Base-by-base conservation (phyloP, 2,888 invertebrate species). In the Tiliacea citrago region DNA sequence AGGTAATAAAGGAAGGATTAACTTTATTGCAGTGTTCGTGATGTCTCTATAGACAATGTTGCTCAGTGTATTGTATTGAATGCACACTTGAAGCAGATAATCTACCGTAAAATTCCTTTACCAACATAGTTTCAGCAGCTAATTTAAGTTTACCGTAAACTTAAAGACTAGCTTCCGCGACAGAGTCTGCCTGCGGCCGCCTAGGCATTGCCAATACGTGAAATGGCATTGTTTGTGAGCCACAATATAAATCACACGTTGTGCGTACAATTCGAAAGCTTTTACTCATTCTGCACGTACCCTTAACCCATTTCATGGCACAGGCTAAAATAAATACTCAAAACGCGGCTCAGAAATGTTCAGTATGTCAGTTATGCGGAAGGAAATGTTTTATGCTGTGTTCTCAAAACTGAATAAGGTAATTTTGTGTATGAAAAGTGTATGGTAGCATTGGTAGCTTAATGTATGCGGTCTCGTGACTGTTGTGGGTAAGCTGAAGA, bases 111-210 rank as follows among this genome's bases (percentile, higher is more conserved):
- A 89, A 89, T 85, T 81, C 82, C 85, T 88, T 85, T 77, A 87
- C 87, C 83, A 90, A 91, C 92, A 92, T 91, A 91, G 92, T 93
- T 93, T 94, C 88, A 91, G 90, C 89, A 89, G 91, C 90, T 95
- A 95, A 96, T 96, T 95, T 94, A 93, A 94, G 91, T 95, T 95
- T 95, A 96, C 96, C 95, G 96, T 96, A 95, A 93, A 88, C 88
- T 87, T 88, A 80, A 90, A 86, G 89, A 86, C 89, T 86, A 87
- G 94, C 95, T 95, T 94, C 95, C 94, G 95, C 92, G 89, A 90
- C 92, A 84, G 88, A 81, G 86, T 89, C 87, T 78, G 87, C 86
- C 86, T 92, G 92, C 88, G 91, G 90, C 91, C 82, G 88, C 88
- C 87, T 85, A 68, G 75, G 79, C 85, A 87, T 89, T 90, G 91